Evolutionary conservation across 2,113 vertebrate genomes (phyloP), one percentile per base, ranked within the genome.

Genomic region (Numida meleagris): DNA sequence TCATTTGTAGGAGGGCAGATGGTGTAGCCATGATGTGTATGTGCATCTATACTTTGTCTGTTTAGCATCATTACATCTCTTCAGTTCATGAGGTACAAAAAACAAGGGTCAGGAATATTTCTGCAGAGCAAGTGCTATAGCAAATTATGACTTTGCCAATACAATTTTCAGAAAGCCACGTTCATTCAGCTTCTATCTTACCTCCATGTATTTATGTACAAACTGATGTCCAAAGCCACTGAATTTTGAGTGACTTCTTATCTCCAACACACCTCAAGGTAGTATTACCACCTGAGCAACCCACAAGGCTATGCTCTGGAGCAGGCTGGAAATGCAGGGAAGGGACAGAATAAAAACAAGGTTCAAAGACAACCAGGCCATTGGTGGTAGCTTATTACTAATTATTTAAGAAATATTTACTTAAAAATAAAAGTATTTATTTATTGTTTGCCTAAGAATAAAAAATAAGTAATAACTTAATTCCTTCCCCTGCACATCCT

Each of bases 91-190:
- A 74, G 11, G 31, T 46, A 72, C 72, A 33, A 73, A 74, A 89
- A 67, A 18, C 71, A 67, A 78, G 40, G 57, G 46, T 19, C 66
- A 79, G 45, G 29, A 89, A 51, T 27, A 46, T 67, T 88, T 67
- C 59, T 63, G 50, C 2, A 5, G 50, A 83, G 10, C 0, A 1
- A 88, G 18, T 0, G 0, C 42, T 42, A 53, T 10, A 61, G 55
- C 33, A 88, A 77, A 62, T 13, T 8, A 13, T 34, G 62, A 34
- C 59, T 59, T 27, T 80, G 34, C 33, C 71, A n/a, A 77, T 0
- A 1, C 12, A 55, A 40, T 53, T 91, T 89, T 74, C 75, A 61
- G 71, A 82, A 55, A 27, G 14, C 18, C 40, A 19, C 3, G 8
- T 34, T 66, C n/a, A 19, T 73, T 81, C 74, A 6, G 12, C 76